A percentile compares a stretch with the other conserved stretches of the same genome.
Conservation (phyloP, 2,888 invertebrate genomes). For the Tenthredo notha region DNA sequence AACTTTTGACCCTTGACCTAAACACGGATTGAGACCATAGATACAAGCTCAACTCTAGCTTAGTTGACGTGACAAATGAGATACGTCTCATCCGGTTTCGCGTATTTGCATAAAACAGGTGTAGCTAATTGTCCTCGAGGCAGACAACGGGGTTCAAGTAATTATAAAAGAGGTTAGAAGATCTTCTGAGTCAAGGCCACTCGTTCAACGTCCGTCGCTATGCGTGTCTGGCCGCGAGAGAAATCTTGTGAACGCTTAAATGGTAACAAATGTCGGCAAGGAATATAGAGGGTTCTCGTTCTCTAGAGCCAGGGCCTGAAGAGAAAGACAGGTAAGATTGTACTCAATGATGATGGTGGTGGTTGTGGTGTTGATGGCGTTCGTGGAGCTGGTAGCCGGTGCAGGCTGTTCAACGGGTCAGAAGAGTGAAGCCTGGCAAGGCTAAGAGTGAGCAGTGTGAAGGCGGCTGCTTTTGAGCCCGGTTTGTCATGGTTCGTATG, state of each 20-base stretch:
- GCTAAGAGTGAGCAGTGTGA: slow-evolving; percentile 56
- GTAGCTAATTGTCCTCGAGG: slow-evolving; percentile 62
- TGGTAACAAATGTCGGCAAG: slow-evolving; percentile 75
- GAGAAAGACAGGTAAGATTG: slow-evolving; percentile 60
- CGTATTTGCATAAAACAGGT: slow-evolving; percentile 60
- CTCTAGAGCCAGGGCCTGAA: slow-evolving; percentile 52
- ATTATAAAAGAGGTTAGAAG: slow-evolving; percentile 52
- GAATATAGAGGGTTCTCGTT: slow-evolving; percentile 59
- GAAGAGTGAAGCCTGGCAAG: slow-evolving; percentile 22
- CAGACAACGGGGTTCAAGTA: slow-evolving; percentile 53
- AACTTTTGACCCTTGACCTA: slow-evolving; percentile 3
- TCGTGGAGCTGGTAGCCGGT: slow-evolving; percentile 45
- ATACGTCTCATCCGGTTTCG: slow-evolving; percentile 10
- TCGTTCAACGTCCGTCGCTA: slow-evolving; percentile 62
- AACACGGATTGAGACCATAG: not conserved
- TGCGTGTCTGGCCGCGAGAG: slow-evolving; percentile 63
- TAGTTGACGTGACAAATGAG: slow-evolving; percentile 44
- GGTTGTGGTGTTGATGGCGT: slow-evolving; percentile 44
- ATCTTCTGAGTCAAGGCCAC: slow-evolving; percentile 51
- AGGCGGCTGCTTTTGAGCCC: slow-evolving; percentile 77
- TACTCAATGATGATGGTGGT: slow-evolving; percentile 25
- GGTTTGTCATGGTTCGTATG: slow-evolving; percentile 77
- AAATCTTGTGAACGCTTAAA: slow-evolving; percentile 77
- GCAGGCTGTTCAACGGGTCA: slow-evolving; percentile 45
- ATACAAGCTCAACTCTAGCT: not conserved